Conservation (phyloP, 2,113 vertebrate genomes). For the Gavialis gangeticus region DNA sequence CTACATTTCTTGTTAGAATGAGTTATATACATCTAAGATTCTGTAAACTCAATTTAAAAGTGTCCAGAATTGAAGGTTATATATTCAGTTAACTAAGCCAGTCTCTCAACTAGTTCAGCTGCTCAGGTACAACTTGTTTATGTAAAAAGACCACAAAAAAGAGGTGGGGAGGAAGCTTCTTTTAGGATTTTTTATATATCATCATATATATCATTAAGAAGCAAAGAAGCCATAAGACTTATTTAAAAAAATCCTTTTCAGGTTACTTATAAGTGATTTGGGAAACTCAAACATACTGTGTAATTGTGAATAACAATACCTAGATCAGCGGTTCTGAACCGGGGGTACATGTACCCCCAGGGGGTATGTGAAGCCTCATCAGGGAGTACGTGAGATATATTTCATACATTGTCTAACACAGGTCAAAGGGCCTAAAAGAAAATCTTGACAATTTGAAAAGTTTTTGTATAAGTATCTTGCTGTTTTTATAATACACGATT, state of each 20-base stretch:
- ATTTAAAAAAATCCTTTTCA: conserved; percentile 44
- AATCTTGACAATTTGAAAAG: too few species aligned
- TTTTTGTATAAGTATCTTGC: too few species aligned
- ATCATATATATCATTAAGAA: neutral
- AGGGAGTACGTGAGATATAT: too few species aligned
- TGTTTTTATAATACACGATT: too few species aligned
- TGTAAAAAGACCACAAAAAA: neutral
- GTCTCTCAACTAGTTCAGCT: neutral
- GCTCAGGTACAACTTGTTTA: neutral
- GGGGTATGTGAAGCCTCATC: too few species aligned
- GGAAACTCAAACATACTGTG: neutral
- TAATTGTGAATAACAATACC: neutral
- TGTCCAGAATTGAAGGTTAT: neutral
- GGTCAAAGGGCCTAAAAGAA: too few species aligned
- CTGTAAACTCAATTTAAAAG: neutral
- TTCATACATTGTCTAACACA: too few species aligned
- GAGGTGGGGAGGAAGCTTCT: neutral
- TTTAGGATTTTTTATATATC: neutral
- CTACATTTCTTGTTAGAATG: neutral
- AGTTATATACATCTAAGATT: neutral
- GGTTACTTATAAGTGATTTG: conserved; percentile 6
- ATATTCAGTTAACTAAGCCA: neutral
- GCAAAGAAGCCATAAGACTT: conserved; percentile 1
- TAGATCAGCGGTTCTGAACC: too few species aligned
- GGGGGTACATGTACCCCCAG: too few species aligned